These are phyloP conservation scores for Plecotus auritus DNA, from an alignment of 2,113 vertebrate genomes.

Conservation along the genomic window DNA sequence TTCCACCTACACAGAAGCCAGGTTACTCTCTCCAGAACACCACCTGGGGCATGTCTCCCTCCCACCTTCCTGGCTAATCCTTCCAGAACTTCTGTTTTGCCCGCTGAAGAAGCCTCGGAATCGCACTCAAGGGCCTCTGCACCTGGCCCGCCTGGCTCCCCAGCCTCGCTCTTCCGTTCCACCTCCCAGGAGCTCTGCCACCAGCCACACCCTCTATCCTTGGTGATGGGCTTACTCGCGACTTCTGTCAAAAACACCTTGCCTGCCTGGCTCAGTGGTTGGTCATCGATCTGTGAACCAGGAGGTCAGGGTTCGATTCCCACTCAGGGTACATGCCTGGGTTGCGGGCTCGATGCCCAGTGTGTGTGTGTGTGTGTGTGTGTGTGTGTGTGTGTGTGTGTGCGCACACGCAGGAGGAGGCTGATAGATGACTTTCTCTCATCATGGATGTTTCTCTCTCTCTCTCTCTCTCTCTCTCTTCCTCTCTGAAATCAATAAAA, in stretches of 20 bases:
- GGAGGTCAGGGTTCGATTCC: too few species aligned
- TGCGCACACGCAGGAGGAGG: too few species aligned
- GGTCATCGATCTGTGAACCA: too few species aligned
- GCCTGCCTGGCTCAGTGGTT: too few species aligned
- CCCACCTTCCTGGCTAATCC: slow-evolving; percentile 43
- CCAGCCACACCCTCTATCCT: neutral
- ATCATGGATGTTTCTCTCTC: too few species aligned
- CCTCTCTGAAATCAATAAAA: too few species aligned
- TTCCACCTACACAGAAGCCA: neutral
- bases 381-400: too few species aligned
- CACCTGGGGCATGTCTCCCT: slow-evolving; percentile 48
- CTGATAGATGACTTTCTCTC: too few species aligned
- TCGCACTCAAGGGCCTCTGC: neutral
- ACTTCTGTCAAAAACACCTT: neutral
- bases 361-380: too few species aligned
- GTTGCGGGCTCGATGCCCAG: too few species aligned
- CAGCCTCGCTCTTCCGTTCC: neutral
- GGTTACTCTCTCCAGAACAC: slow-evolving; percentile 4
- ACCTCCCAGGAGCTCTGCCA: neutral
- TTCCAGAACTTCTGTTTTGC: neutral
- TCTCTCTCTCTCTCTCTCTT: too few species aligned
- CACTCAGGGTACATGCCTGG: too few species aligned
- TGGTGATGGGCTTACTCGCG: neutral
- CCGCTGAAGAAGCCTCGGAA: neutral
- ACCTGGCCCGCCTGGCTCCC: neutral